These are phyloP conservation scores for Balanococcus diminutus DNA, from an alignment of 2,888 invertebrate genomes.

Conservation along the genomic window DNA sequence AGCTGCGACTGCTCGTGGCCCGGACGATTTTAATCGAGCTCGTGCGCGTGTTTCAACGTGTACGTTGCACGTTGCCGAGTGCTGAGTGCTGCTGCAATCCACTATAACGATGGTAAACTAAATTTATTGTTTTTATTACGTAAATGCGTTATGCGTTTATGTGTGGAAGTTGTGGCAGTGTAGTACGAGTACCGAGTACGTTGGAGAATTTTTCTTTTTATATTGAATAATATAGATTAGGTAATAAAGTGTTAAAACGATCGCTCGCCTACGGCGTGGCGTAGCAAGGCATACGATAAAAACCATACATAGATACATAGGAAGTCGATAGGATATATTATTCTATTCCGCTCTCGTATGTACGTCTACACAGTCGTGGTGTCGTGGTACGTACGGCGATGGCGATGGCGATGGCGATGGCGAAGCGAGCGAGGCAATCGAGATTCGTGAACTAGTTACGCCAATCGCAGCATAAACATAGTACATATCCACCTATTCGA, in stretches of 20 bases:
- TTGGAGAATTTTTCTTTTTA: constrained; percentile 9
- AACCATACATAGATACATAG: constrained; percentile 7
- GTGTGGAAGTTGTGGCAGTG: constrained; percentile 17
- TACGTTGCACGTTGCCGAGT: neutral
- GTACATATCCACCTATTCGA: neutral
- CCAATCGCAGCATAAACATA: neutral
- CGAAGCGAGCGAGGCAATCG: neutral
- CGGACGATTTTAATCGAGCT: neutral
- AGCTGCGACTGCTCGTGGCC: neutral
- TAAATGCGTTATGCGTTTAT: neutral
- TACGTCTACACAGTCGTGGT: too few species aligned
- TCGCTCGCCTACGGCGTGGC: neutral
- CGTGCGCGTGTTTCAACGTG: neutral
- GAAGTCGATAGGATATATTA: constrained; percentile 4
- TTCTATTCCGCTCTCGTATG: neutral
- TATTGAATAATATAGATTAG: constrained; percentile 24
- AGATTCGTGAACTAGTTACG: constrained; percentile 10
- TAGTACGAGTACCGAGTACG: neutral
- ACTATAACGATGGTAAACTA: neutral
- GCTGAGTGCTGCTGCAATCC: neutral
- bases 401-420: neutral
- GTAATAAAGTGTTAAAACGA: constrained; percentile 24
- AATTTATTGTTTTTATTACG: neutral
- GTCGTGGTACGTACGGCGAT: neutral
- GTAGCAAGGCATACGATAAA: neutral